Conservation (phyloP, 2,113 vertebrate species). For the Serilophus lunatus region DNA sequence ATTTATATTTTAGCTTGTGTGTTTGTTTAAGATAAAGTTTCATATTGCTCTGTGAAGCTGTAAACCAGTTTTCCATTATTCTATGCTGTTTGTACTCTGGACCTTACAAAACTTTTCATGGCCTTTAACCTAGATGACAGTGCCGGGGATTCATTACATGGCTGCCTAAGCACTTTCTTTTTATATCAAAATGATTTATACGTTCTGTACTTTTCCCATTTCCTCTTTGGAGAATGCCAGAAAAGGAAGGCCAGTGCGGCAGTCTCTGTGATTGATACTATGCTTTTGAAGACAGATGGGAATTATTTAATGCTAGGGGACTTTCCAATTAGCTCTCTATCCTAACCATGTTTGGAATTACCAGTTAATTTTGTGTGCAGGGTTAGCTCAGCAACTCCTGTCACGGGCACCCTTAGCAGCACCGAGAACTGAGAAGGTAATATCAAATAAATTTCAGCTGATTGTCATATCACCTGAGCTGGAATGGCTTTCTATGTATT, state of each 20-base stretch:
- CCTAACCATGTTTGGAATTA: not conserved
- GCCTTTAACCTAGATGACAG: conserved; percentile 36
- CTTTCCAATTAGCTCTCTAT: conserved; percentile 19
- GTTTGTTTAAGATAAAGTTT: not conserved
- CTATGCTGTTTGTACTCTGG: not conserved
- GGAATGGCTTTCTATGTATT: not conserved
- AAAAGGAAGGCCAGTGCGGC: not conserved
- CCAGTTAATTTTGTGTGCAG: not conserved
- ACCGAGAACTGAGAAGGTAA: not conserved
- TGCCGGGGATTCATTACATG: not conserved
- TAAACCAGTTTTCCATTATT: not conserved
- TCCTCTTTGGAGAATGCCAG: conserved; percentile 19
- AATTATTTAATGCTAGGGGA: conserved; percentile 37
- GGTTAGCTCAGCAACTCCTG: not conserved
- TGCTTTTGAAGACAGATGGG: conserved; percentile 39
- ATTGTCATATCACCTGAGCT: not conserved
- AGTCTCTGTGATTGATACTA: not conserved
- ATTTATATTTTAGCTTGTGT: not conserved
- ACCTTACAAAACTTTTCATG: not conserved
- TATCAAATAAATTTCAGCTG: not conserved
- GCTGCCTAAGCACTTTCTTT: conserved; percentile 40
- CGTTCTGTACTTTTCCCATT: not conserved
- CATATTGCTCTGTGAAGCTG: not conserved
- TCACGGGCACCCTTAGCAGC: not conserved
- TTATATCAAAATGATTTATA: conserved; percentile 59